Conservation (phyloP, 2,797 vertebrate species). For the Mormyrops boulengeri region DNA sequence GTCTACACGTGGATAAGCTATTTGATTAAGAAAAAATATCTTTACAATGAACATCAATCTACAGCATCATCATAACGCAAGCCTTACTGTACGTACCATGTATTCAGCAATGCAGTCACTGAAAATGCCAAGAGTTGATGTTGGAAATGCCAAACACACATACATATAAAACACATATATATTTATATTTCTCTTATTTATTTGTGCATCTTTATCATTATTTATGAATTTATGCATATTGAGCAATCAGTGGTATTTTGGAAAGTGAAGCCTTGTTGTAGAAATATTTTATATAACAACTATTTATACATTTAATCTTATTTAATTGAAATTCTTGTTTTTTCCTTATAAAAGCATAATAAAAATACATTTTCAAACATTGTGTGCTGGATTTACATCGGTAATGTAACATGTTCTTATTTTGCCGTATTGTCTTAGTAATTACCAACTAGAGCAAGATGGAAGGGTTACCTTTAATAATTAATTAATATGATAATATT, state of each 20-base stretch:
- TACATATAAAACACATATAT: neutral
- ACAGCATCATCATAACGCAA: neutral
- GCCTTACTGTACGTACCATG: neutral
- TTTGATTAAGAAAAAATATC: neutral
- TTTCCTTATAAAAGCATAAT: neutral
- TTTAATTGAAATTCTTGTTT: neutral
- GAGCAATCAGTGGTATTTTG: neutral
- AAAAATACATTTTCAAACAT: neutral
- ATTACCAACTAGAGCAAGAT: neutral
- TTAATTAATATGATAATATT: too few species aligned
- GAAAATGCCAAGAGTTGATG: neutral
- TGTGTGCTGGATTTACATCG: neutral
- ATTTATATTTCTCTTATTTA: slow-evolving; percentile 8
- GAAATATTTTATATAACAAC: neutral
- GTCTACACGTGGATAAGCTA: neutral
- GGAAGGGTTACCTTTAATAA: neutral
- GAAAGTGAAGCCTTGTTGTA: neutral
- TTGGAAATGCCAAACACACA: neutral
- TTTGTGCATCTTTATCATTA: slow-evolving; percentile 4
- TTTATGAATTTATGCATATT: slow-evolving; percentile 1
- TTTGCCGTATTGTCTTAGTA: neutral
- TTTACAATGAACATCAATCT: neutral
- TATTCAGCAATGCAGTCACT: neutral
- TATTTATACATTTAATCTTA: slow-evolving; percentile 15
- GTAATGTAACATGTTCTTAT: neutral